Percentiles rank a stretch among this genome's conserved stretches.
phyloP scores from a whole-genome alignment of 2,797 vertebrate genomes.

The Myripristis murdjan region DNA sequence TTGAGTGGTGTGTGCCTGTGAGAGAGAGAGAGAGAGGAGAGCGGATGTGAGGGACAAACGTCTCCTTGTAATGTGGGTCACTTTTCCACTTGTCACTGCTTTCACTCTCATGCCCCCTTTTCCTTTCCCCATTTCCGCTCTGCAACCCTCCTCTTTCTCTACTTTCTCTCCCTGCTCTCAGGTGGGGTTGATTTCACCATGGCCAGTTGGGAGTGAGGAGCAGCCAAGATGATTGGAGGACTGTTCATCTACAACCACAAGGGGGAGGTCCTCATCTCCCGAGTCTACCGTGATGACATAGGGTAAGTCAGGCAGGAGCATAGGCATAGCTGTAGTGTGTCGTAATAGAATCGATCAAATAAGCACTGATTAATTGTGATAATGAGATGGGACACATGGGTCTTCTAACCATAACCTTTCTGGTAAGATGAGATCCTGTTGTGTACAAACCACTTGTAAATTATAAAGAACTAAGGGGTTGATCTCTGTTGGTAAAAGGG shows the following conservation, averaged over 20 bases:
- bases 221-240: constrained; percentile 97
- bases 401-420: too few relatives aligned
- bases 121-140: constrained; percentile 54
- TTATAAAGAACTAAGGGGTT: too few relatives aligned
- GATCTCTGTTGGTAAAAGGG: too few relatives aligned
- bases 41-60: constrained; percentile 75
- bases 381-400: too few relatives aligned
- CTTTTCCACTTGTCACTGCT: constrained; percentile 56
- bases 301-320: constrained; percentile 88
- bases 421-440: too few relatives aligned
- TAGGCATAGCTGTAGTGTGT: not conserved
- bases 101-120: constrained; percentile 61
- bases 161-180: constrained; percentile 56
- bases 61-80: constrained; percentile 71
- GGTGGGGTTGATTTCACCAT: constrained; percentile 87
- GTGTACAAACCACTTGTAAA: too few relatives aligned
- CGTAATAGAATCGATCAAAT: not conserved
- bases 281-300: constrained; percentile 99
- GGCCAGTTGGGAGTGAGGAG: constrained; percentile 91
- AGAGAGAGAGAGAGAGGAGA: constrained; percentile 30
- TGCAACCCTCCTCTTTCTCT: constrained; percentile 23
- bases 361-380: too few relatives aligned
- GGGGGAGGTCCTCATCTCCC: constrained; percentile 99
- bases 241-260: constrained; percentile 99
- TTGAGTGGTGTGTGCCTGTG: constrained; percentile 26